Evolutionary conservation across 2,888 invertebrate species (phyloP), one percentile per base, ranked within the genome.

Genomic region (Xiphydria camelus): DNA sequence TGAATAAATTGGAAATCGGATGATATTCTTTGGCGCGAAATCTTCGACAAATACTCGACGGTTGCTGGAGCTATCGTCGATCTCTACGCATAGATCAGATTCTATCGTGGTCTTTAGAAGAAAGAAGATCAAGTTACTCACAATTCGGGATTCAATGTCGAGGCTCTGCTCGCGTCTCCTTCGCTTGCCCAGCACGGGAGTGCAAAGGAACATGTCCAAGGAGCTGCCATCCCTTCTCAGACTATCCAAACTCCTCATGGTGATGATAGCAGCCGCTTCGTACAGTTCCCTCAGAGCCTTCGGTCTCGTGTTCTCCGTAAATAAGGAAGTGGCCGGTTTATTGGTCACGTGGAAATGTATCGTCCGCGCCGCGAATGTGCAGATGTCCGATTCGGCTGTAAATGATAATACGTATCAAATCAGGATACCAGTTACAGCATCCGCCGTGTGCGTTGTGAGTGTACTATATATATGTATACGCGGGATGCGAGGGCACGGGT

Each of bases 341-440:
- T 86, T 85, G 68, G 82, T 81, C 62, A 87, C 82, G 73, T 81
- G 82, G 80, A 85, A 92, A 79, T 91, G 89, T 62, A 83, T 80
- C 78, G 86, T 89, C 73, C 87, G 83, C 64, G 83, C 75, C 61
- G 91, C 90, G 82, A 93, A 94, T 74, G 87, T 85, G 70, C 88
- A 87, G 78, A 94, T 87, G 82, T 93, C 91, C 72, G 94, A 89
- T 80, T 92, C 93, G 77, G 94, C 94, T 94, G 84, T 39, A 86
- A 88, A 72, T 77, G 77, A 73, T 61, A 54, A 53, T 41, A 50
- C 41, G 39, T 6, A 26, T 10, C 10, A n/a, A 23, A 23, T 23
- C n/a, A 23, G n/a, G n/a, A 23, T 23, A 23, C 23, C 6, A 6
- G 23, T 23, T 23, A 23, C 6, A 7, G 6, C n/a, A 23, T n/a